Evolutionary conservation across 2,888 invertebrate genomes (phyloP), one percentile per base, ranked within the genome.

Genomic region (Orthosia incerta): DNA sequence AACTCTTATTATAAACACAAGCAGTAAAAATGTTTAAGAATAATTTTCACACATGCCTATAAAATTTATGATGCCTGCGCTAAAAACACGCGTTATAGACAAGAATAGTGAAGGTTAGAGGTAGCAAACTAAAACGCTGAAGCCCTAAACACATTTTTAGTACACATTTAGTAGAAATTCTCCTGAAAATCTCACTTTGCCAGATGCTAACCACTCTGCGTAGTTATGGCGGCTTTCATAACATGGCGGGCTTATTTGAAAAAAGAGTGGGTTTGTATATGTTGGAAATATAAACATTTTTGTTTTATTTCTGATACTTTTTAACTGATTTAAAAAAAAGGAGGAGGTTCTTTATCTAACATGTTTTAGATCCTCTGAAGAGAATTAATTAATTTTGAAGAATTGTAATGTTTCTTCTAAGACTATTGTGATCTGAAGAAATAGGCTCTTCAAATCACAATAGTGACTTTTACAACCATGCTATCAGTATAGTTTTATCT

Each of bases 151-250:
- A 78, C 72, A 75, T 65, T 82, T 82, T 83, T 73, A 82, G 77
- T 74, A 67, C 70, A 70, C 71, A 75, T 82, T 86, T 81, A 76
- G 61, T 64, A 59, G n/a, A 78, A 76, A 74, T 83, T 82, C 67
- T 63, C 66, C 26, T 57, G 76, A 82, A 87, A 86, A 87, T 83
- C 80, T 81, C 76, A 80, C 77, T 68, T 66, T 72, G 72, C 74
- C 86, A 86, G 80, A 82, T 87, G 86, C 78, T 83, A 74, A 74
- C 77, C 73, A 62, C 77, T 67, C 75, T 74, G 76, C 55, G 45
- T 71, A 76, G 67, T 61, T 46, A 57, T 67, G 67, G 67, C 50
- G 53, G 75, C n/a, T 66, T 67, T 66, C 64, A 59, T 62, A 51
- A 60, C n/a, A 62, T 60, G 64, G 57, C 56, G 59, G 23, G 56